Percentiles rank a stretch among this genome's conserved stretches.
These are phyloP conservation scores for Caenorhabditis wallacei DNA, from an alignment of 2,888 invertebrate species.

Conservation along the genomic window DNA sequence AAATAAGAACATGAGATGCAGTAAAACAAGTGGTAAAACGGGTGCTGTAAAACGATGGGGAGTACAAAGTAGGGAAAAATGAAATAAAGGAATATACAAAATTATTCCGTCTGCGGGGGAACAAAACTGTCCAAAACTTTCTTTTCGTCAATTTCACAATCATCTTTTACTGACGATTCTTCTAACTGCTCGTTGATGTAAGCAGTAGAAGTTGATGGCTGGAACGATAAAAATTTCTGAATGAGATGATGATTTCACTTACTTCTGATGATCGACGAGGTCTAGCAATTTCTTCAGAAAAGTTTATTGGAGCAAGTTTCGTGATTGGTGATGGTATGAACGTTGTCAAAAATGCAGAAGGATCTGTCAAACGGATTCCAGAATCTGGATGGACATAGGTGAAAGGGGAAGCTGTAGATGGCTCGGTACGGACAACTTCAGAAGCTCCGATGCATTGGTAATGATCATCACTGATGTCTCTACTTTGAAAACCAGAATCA, in stretches of 20 bases:
- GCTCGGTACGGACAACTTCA: constrained; percentile 15
- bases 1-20: constrained; percentile 21
- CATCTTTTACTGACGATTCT: background rate
- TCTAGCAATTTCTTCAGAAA: constrained; percentile 13
- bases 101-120: constrained; percentile 6
- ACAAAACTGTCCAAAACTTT: constrained; percentile 41
- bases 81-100: background rate
- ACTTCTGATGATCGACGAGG: constrained; percentile 38
- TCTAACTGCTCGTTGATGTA: background rate
- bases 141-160: constrained; percentile 11
- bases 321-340: constrained; percentile 58
- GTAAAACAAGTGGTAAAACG: constrained; percentile 49
- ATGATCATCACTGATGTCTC: constrained; percentile 12
- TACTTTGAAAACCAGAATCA: constrained; percentile 4
- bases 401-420: background rate
- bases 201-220: constrained; percentile 41
- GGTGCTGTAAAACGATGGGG: constrained; percentile 42
- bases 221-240: background rate
- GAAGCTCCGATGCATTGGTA: constrained; percentile 21
- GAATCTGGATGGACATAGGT: constrained; percentile 54
- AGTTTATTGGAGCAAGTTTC: constrained; percentile 44
- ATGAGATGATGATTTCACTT: background rate
- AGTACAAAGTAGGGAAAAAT: background rate
- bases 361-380: constrained; percentile 53
- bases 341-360: constrained; percentile 45